phyloP scores from a whole-genome alignment of 2,113 vertebrate genomes.

The Melanocharis versteri region DNA sequence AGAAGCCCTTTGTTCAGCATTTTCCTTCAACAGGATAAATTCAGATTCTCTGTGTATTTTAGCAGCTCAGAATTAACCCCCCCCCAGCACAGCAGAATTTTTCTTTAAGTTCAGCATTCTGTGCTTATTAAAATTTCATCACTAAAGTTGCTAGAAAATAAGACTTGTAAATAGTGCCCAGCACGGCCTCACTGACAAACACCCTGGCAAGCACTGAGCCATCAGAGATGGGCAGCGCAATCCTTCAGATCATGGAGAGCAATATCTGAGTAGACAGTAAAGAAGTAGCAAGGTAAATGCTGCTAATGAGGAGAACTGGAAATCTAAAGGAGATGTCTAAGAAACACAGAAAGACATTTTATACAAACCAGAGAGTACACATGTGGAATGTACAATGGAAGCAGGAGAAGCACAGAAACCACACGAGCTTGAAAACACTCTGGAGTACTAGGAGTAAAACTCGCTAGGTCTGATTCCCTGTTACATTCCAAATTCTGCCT shows the following conservation, averaged over 20 bases:
- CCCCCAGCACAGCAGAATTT: background rate
- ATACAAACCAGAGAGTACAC: background rate
- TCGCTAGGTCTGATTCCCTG: background rate
- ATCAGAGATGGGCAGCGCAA: background rate
- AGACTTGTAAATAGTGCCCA: background rate
- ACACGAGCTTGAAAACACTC: background rate
- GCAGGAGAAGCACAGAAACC: background rate
- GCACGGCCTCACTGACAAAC: background rate
- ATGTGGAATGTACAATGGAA: background rate
- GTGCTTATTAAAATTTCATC: background rate
- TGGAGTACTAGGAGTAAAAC: background rate
- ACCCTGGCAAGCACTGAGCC: background rate
- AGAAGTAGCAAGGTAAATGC: background rate
- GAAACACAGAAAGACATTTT: background rate
- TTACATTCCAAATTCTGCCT: background rate
- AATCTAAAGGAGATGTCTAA: background rate
- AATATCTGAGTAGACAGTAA: background rate
- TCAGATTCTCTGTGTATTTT: background rate
- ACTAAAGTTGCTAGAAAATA: background rate
- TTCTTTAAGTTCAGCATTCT: background rate
- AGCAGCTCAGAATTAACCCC: background rate
- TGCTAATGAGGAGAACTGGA: background rate
- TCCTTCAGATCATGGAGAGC: background rate
- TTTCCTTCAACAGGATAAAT: background rate
- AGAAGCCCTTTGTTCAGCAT: background rate